Evolutionary conservation across 2,113 vertebrate species (phyloP).

Genomic region (Tyrannus savana): DNA sequence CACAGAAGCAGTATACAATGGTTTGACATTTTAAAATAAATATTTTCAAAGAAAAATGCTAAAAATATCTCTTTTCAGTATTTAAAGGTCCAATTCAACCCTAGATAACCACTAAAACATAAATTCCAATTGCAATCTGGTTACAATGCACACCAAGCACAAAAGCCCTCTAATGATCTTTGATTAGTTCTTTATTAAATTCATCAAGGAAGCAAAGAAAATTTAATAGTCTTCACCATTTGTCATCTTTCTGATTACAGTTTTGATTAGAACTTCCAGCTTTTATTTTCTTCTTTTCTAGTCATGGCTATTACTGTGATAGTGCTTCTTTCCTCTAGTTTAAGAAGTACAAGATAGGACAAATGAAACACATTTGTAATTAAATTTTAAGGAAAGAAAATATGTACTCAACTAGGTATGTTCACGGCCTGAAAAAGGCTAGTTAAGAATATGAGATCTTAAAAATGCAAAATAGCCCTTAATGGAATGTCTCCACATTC

Average conservation of each 20-base stretch:
- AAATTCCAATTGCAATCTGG: conserved; percentile 79
- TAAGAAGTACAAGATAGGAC: conserved; percentile 6
- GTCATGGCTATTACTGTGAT: conserved; percentile 66
- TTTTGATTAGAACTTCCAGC: conserved; percentile 88
- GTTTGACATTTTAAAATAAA: conserved; percentile 76
- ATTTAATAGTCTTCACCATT: conserved; percentile 94
- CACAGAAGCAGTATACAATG: conserved; percentile 59
- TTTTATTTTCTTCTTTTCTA: conserved; percentile 79
- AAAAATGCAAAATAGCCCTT: background rate
- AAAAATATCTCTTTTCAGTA: conserved; percentile 65
- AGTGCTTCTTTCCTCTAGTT: conserved; percentile 24
- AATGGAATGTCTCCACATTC: background rate
- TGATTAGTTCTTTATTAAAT: conserved; percentile 99
- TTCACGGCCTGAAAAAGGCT: background rate
- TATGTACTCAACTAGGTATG: background rate
- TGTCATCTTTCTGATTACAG: conserved; percentile 96
- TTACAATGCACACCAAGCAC: conserved; percentile 79
- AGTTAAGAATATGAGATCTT: background rate
- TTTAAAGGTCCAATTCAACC: conserved; percentile 70
- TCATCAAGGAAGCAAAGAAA: conserved; percentile 94
- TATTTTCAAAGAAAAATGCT: conserved; percentile 65
- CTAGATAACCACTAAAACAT: conserved; percentile 72
- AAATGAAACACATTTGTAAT: conserved; percentile 37
- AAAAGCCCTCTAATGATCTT: conserved; percentile 97
- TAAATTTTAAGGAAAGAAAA: background rate